phyloP scores from a whole-genome alignment of 2,113 vertebrate species.

The Lamprologus tigripictilis region DNA sequence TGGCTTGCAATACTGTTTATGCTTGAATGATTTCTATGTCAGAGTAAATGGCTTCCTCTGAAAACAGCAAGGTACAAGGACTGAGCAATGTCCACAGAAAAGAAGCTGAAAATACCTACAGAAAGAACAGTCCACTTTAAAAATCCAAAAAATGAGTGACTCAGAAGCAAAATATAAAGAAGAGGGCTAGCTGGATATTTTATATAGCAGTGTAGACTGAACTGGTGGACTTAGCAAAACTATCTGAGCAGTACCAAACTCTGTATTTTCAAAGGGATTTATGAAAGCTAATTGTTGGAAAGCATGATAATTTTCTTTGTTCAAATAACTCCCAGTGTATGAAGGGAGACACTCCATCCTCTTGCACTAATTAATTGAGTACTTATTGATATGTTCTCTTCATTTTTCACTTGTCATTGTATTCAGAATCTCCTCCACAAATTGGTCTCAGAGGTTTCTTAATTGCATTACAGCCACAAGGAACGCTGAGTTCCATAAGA shows the following conservation, averaged over 20 bases:
- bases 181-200: not conserved
- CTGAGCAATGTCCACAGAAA: not conserved
- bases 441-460: not conserved
- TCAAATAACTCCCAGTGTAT: not conserved
- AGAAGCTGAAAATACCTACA: not conserved
- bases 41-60: not conserved
- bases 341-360: not conserved
- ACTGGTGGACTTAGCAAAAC: not conserved
- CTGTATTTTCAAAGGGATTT: not conserved
- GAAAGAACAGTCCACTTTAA: not conserved
- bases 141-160: not conserved
- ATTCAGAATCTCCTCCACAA: not conserved
- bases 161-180: not conserved
- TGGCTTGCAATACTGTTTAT: not conserved
- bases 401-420: not conserved
- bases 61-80: not conserved
- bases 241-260: not conserved
- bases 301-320: not conserved
- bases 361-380: constrained; percentile 19
- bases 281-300: not conserved
- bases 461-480: not conserved
- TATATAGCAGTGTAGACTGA: not conserved
- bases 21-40: not conserved
- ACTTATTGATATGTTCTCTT: constrained; percentile 10
- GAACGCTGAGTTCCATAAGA: not conserved